These are phyloP conservation scores for Etheostoma cragini DNA, from an alignment of 2,113 vertebrate species.

Conservation along the genomic window DNA sequence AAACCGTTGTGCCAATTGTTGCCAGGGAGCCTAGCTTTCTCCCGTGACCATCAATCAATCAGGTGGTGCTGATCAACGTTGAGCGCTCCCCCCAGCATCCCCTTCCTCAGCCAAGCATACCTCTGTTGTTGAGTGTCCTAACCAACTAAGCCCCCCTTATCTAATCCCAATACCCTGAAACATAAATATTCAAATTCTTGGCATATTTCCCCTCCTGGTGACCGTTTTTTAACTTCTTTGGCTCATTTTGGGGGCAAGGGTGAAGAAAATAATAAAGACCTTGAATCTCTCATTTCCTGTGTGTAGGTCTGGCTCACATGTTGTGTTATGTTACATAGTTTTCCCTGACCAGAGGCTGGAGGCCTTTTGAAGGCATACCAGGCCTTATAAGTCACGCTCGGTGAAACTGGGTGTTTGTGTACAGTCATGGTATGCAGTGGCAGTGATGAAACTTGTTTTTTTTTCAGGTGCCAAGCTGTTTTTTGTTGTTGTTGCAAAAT, in stretches of 20 bases:
- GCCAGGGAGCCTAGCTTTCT: conserved; percentile 28
- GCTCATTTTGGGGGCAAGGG: conserved; percentile 33
- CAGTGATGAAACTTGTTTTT: conserved; percentile 13
- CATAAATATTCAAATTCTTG: conserved; percentile 24
- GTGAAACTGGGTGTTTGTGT: conserved; percentile 40
- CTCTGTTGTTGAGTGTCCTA: conserved; percentile 20
- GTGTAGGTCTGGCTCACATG: conserved; percentile 34
- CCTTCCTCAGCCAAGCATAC: conserved; percentile 29
- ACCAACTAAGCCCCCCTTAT: not conserved
- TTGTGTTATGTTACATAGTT: conserved; percentile 56
- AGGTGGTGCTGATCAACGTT: conserved; percentile 44
- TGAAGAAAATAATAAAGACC: conserved; percentile 53
- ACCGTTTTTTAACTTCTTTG: conserved; percentile 41
- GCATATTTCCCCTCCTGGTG: conserved; percentile 19
- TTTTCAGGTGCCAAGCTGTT: conserved; percentile 3
- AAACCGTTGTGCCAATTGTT: conserved; percentile 44
- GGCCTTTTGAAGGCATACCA: conserved; percentile 60
- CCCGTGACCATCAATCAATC: conserved; percentile 49
- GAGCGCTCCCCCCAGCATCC: not conserved
- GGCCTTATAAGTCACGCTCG: conserved; percentile 62
- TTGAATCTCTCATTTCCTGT: conserved; percentile 75
- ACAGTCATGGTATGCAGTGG: conserved; percentile 48
- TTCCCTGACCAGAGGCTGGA: conserved; percentile 31
- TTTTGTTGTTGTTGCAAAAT: conserved; percentile 24
- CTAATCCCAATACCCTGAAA: conserved; percentile 35